These are phyloP conservation scores for Callocephalon fimbriatum DNA, from an alignment of 2,113 vertebrate species.

Conservation along the genomic window DNA sequence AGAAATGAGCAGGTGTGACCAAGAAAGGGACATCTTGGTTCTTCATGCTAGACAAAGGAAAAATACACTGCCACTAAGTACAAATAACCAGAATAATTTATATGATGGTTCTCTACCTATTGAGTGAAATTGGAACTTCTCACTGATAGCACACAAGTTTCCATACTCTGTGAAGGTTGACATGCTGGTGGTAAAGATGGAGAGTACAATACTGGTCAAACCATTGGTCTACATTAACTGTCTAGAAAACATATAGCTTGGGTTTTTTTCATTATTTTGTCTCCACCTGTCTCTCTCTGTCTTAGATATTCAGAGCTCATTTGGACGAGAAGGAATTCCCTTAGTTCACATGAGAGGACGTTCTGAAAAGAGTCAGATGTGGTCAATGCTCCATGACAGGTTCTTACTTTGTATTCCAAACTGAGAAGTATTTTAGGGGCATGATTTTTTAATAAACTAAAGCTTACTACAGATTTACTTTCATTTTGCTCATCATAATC, in stretches of 20 bases:
- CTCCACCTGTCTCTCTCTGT: not conserved
- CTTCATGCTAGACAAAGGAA: not conserved
- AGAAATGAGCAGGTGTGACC: not conserved
- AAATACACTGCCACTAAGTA: not conserved
- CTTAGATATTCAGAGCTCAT: not conserved
- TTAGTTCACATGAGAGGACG: not conserved
- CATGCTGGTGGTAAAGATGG: not conserved
- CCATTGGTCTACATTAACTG: not conserved
- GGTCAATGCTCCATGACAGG: not conserved
- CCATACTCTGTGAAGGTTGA: not conserved
- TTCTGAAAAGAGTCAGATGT: not conserved
- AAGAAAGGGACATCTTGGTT: not conserved
- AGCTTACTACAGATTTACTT: not conserved
- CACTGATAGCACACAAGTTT: not conserved
- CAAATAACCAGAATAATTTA: not conserved
- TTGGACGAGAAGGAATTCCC: not conserved
- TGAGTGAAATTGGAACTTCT: not conserved
- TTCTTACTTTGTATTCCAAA: not conserved
- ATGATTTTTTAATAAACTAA: not conserved
- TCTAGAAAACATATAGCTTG: not conserved
- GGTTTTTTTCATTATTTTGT: not conserved
- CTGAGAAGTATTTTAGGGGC: not conserved
- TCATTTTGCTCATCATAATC: not conserved
- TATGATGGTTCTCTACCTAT: not conserved
- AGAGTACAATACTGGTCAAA: not conserved